Base-by-base conservation (phyloP, 2,797 vertebrate species). In the Bradypodion ventrale region DNA sequence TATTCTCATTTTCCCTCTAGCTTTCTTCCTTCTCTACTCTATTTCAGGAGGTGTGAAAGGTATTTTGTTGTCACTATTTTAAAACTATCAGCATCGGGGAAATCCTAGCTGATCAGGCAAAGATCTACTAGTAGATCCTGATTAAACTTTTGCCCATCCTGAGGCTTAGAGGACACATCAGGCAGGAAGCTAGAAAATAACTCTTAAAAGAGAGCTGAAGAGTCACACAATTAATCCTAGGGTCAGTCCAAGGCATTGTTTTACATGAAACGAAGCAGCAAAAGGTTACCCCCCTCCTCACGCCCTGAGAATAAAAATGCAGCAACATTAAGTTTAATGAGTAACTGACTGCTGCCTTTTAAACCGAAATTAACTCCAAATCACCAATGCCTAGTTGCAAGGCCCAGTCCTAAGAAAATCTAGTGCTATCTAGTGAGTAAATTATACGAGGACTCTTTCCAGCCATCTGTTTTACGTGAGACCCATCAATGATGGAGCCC, bases 401-500 rank as follows among this genome's bases (percentile, higher is more conserved):
- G 40, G 69, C 19, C 52, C 25, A 27, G 7, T 27, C 69, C 25
- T 72, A 25, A 72, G 29, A 29, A 75, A 49, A n/a, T 52, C 73
- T 46, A 75, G 73, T 52, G 46, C 70, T n/a, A 49, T 19, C 70
- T 73, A 52, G 29, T 52, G 44, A 75, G 29, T 23, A 52, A 46
- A 73, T 5, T 46, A 75, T 52, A 52, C 10, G 32, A 75, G 32
- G n/a, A 52, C n/a, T 3, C 46, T 75, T 32, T 52, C 13, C 27
- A 75, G 7, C 8, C 29, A 65, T 0, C 0, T n/a, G 74, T 46
- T 75, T 62, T 66, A 46, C 0, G 29, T 9, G 1, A 9, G 7
- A 5, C 16, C 52, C 19, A 21, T 56, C 52, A 56, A 19, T 19
- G n/a, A 21, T 73, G 10, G 62, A 80, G 12, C 59, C 52, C 15